Evolutionary conservation across 2,888 invertebrate genomes (phyloP).

Genomic region (Amblyjoppa proteus): DNA sequence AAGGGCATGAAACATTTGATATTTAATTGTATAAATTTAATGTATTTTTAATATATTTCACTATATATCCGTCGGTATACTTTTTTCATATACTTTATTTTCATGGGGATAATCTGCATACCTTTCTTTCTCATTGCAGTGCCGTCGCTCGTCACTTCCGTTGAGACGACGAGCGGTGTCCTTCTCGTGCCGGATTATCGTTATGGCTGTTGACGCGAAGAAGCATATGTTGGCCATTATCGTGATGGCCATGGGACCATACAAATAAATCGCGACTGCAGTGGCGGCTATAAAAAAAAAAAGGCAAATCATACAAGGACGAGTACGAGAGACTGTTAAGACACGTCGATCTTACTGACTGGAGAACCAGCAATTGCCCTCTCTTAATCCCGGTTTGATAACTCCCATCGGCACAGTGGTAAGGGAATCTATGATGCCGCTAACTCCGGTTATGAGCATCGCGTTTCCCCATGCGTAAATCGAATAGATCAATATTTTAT

Average conservation of each 20-base stretch:
- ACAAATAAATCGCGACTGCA: constrained; percentile 89
- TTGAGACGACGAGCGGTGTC: constrained; percentile 89
- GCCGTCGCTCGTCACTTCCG: constrained; percentile 88
- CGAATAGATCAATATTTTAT: constrained; percentile 86
- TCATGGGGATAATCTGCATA: constrained; percentile 73
- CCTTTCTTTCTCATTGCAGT: constrained; percentile 88
- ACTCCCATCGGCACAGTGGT: constrained; percentile 84
- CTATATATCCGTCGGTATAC: too few relatives aligned
- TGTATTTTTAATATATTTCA: too few relatives aligned
- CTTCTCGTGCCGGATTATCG: constrained; percentile 88
- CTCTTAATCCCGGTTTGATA: constrained; percentile 87
- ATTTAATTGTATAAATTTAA: too few relatives aligned
- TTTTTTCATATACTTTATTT: too few relatives aligned
- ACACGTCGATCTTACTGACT: constrained; percentile 83
- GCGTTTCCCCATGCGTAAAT: constrained; percentile 90
- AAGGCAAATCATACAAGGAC: constrained; percentile 12
- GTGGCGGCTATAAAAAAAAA: constrained; percentile 83
- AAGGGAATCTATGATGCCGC: constrained; percentile 86
- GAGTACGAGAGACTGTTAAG: too few relatives aligned
- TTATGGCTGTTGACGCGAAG: constrained; percentile 89
- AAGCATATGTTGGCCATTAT: constrained; percentile 88
- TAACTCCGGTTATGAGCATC: constrained; percentile 85
- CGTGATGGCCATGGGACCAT: constrained; percentile 89
- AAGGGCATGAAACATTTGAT: too few relatives aligned
- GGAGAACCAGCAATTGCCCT: constrained; percentile 87